Conservation (phyloP, 2,888 invertebrate genomes). For the Hipparchia semele region DNA sequence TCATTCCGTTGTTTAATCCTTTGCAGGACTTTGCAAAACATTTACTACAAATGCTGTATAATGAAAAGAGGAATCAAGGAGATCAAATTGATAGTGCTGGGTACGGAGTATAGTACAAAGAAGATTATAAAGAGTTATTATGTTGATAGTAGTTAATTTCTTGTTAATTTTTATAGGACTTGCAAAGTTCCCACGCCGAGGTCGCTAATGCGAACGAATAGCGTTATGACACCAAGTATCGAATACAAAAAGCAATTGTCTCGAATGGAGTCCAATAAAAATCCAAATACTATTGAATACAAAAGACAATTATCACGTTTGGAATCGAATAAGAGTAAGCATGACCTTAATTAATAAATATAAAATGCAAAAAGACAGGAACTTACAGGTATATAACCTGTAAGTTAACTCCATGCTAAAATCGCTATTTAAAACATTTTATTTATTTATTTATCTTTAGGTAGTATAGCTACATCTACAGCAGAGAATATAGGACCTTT, state of each 20-base stretch:
- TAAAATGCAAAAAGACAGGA: not conserved
- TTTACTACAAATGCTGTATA: constrained; percentile 66
- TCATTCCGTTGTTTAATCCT: not conserved
- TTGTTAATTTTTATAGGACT: constrained; percentile 4
- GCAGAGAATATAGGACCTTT: constrained; percentile 93
- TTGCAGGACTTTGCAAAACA: constrained; percentile 71
- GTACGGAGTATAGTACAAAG: constrained; percentile 39
- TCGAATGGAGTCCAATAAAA: constrained; percentile 67
- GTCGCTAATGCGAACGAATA: constrained; percentile 94
- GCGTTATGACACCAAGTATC: constrained; percentile 72
- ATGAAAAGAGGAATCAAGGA: constrained; percentile 59
- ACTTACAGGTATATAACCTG: not conserved
- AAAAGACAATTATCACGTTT: constrained; percentile 85
- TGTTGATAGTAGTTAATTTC: not conserved
- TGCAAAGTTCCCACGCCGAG: constrained; percentile 84
- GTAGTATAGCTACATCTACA: constrained; percentile 87
- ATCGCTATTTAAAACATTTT: not conserved
- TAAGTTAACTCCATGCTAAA: not conserved
- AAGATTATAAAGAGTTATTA: not conserved
- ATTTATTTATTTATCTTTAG: constrained; percentile 66
- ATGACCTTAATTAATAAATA: not conserved
- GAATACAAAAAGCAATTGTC: constrained; percentile 85
- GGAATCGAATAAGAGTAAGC: constrained; percentile 76
- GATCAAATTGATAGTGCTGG: constrained; percentile 53
- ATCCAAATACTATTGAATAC: constrained; percentile 71